A percentile compares a stretch with the other conserved stretches of the same genome.
phyloP scores from a whole-genome alignment of 2,888 invertebrate species.

The Leptogaster cylindrica region DNA sequence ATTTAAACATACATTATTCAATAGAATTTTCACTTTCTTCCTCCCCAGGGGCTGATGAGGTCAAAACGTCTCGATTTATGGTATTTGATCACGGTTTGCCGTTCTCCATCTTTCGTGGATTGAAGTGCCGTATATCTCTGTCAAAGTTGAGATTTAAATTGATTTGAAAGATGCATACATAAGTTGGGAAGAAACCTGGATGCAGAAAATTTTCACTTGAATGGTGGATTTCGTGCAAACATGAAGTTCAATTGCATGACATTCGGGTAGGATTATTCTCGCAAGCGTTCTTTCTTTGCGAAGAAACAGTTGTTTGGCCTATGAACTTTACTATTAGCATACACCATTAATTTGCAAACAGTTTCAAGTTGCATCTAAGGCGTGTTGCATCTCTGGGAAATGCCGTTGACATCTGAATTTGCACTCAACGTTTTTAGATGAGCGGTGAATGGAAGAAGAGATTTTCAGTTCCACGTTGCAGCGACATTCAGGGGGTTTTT shows the following conservation, averaged over 20 bases:
- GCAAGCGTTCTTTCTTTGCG: neutral
- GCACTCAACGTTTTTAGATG: too few species aligned
- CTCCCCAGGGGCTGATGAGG: conserved; percentile 18
- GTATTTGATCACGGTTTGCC: conserved; percentile 13
- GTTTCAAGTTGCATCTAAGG: too few species aligned
- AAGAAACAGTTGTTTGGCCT: neutral
- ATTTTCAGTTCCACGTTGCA: too few species aligned
- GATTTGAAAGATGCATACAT: conserved; percentile 13
- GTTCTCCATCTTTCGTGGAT: neutral
- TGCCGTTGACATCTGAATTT: too few species aligned
- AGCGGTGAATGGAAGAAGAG: too few species aligned
- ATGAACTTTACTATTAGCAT: too few species aligned
- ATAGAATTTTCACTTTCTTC: conserved; percentile 34
- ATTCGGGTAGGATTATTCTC: neutral
- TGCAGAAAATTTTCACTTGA: conserved; percentile 19
- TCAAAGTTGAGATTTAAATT: conserved; percentile 15
- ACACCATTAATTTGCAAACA: too few species aligned
- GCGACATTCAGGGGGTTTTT: too few species aligned
- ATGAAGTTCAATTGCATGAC: conserved; percentile 3
- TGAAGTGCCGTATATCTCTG: neutral
- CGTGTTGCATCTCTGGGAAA: too few species aligned
- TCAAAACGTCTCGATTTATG: conserved; percentile 27
- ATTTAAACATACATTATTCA: conserved; percentile 7
- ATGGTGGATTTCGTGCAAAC: conserved; percentile 7
- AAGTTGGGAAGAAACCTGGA: neutral